Evolutionary conservation across 2,888 invertebrate species (phyloP).

Genomic region (Heliconius aoede): DNA sequence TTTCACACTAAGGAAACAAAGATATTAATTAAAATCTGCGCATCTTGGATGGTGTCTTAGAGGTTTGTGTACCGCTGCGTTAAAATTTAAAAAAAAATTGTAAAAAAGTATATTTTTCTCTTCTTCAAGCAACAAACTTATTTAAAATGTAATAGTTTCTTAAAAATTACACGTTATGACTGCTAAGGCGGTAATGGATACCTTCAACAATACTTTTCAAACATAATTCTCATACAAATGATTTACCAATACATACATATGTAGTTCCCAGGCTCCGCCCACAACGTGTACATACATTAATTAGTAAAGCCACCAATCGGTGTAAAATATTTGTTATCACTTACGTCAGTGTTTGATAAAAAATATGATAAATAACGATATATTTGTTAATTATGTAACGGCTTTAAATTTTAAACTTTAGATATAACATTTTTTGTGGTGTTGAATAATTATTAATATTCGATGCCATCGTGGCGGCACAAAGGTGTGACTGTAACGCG

Average conservation of each 20-base stretch:
- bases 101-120: not conserved
- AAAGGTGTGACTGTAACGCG: no score
- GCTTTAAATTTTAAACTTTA: not conserved
- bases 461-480: no score
- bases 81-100: not conserved
- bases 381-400: not conserved
- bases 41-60: no score
- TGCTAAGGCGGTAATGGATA: not conserved
- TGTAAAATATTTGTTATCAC: conserved; percentile 49
- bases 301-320: conserved; percentile 57
- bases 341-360: not conserved
- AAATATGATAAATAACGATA: not conserved
- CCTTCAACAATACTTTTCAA: conserved; percentile 1
- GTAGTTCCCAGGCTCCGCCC: conserved; percentile 68
- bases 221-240: conserved; percentile 8
- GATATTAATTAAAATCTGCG: no score
- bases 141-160: not conserved
- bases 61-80: not conserved
- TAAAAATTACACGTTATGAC: not conserved
- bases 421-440: not conserved
- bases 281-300: conserved; percentile 52
- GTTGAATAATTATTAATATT: no score
- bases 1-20: no score
- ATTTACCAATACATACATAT: conserved; percentile 15
- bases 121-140: not conserved